These are phyloP conservation scores for Cervus canadensis DNA, from an alignment of 2,113 vertebrate species.

Conservation along the genomic window DNA sequence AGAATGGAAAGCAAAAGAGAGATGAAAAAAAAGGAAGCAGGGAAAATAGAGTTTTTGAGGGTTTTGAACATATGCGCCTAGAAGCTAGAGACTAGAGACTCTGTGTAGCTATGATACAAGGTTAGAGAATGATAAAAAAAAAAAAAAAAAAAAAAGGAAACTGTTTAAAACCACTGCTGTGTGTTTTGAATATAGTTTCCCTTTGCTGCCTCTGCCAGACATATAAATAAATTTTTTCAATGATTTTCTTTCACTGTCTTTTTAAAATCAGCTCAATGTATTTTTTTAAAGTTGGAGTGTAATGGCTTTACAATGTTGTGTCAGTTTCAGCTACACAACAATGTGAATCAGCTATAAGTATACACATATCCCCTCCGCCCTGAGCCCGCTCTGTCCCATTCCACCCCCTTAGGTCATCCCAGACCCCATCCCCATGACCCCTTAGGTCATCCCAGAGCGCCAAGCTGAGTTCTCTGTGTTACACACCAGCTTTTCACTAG, in stretches of 20 bases:
- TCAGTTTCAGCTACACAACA: neutral
- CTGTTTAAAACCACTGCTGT: neutral
- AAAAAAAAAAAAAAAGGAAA: neutral
- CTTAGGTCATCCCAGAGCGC: neutral
- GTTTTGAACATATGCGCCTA: neutral
- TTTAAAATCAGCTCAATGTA: neutral
- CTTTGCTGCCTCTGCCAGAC: neutral
- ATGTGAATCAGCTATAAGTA: neutral
- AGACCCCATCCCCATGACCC: neutral
- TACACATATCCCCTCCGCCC: neutral
- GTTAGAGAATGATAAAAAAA: neutral
- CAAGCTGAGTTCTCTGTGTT: neutral
- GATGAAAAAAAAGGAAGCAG: accelerated
- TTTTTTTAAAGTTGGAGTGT: neutral
- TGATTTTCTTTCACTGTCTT: neutral
- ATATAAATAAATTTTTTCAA: neutral
- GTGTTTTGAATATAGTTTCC: neutral
- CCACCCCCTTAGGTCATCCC: neutral
- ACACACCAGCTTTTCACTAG: neutral
- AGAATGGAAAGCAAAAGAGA: neutral
- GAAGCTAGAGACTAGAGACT: neutral
- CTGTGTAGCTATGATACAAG: neutral
- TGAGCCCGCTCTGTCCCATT: neutral
- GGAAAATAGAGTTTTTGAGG: neutral
- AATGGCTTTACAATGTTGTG: neutral